phyloP scores from a whole-genome alignment of 2,797 vertebrate species.

The Megalops cyprinoides region DNA sequence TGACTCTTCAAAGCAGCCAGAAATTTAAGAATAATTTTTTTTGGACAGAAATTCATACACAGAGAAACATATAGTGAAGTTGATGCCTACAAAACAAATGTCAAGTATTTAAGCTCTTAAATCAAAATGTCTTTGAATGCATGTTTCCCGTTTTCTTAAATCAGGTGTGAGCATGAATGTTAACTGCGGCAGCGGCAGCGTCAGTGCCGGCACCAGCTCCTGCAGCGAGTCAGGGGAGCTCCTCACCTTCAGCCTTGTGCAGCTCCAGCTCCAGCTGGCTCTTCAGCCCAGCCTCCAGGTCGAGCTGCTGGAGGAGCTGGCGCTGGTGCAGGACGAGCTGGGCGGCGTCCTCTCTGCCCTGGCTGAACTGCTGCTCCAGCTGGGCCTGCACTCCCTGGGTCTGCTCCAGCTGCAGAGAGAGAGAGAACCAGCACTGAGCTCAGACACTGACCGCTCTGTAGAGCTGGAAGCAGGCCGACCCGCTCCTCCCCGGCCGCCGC shows the following conservation, averaged over 20 bases:
- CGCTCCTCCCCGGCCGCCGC: no score
- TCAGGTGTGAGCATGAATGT: no score
- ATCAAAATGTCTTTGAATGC: no score
- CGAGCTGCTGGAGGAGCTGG: constrained; percentile 79
- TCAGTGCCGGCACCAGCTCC: neutral
- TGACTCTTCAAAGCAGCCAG: no score
- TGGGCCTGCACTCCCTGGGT: constrained; percentile 75
- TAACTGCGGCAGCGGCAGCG: neutral
- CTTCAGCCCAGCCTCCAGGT: constrained; percentile 77
- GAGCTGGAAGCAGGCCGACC: neutral
- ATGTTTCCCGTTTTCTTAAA: no score
- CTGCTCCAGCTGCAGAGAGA: constrained; percentile 79
- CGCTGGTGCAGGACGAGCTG: constrained; percentile 81
- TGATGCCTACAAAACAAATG: no score
- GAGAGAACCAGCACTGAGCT: neutral
- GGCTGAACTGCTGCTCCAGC: constrained; percentile 81
- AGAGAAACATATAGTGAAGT: no score
- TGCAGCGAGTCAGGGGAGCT: neutral
- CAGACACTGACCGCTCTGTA: neutral
- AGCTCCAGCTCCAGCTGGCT: constrained; percentile 81
- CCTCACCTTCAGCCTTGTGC: constrained; percentile 89
- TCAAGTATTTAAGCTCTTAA: no score
- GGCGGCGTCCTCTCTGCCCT: constrained; percentile 73
- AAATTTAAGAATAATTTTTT: no score
- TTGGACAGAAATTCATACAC: no score